Percentiles rank a stretch among this genome's conserved stretches.
These are phyloP conservation scores for Rhynchomys soricoides DNA, from an alignment of 2,113 vertebrate species.

Conservation along the genomic window DNA sequence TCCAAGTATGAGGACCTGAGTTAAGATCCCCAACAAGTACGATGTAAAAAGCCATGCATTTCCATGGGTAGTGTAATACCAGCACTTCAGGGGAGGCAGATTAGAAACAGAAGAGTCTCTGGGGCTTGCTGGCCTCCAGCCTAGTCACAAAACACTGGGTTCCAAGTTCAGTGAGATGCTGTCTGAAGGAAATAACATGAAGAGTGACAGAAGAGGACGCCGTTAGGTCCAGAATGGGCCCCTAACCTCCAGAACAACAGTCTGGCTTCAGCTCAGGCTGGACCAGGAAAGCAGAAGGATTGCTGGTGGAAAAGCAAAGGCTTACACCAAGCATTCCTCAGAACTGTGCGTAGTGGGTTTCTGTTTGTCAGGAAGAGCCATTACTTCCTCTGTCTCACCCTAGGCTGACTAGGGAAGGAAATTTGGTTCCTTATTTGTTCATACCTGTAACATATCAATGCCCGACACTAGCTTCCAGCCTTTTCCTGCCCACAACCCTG, in stretches of 20 bases:
- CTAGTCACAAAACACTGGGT: neutral
- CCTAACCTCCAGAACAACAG: neutral
- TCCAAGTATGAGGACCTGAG: neutral
- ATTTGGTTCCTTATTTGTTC: neutral
- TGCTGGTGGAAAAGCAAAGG: too few species aligned
- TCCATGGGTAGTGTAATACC: too few species aligned
- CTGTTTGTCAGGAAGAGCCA: neutral
- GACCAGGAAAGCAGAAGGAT: neutral
- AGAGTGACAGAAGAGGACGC: neutral
- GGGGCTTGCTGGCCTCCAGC: neutral
- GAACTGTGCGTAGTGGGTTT: neutral
- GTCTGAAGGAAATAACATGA: neutral
- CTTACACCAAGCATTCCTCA: neutral
- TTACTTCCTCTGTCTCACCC: neutral
- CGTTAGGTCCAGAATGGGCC: neutral
- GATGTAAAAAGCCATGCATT: too few species aligned
- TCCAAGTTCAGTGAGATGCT: neutral
- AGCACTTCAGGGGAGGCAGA: neutral
- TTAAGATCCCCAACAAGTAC: neutral
- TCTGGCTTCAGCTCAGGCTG: neutral
- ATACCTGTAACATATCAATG: neutral
- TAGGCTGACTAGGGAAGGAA: neutral
- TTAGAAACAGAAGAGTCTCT: too few species aligned
- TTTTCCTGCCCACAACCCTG: neutral
- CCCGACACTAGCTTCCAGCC: rapidly evolving